Base-by-base conservation (phyloP, 2,888 invertebrate species). In the Pyrocoelia pectoralis region DNA sequence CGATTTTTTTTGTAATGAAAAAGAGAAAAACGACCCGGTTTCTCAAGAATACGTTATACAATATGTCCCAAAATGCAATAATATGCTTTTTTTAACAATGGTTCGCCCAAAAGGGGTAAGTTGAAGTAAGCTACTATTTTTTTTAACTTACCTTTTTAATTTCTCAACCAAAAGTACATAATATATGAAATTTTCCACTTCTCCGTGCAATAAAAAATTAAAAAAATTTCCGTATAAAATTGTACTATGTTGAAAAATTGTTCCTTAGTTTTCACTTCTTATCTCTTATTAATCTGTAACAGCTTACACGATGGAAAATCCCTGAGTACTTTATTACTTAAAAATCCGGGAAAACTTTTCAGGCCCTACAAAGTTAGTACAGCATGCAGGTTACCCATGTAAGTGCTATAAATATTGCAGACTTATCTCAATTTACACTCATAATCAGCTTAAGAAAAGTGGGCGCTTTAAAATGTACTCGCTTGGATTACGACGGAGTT, bases 381-480 rank as follows among this genome's bases (percentile, higher is more conserved):
- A 54, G 61, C 61, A 66, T 66, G 68, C 73, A 72, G 72, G 72
- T 73, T 72, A 58, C 61, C 75, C 82, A 82, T 82, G 81, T 78
- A 81, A 79, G 80, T 74, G 79, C 79, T 79, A 81, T 82, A 82
- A 82, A 82, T 82, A 81, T 80, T 73, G 76, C 75, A 74, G 81
- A 79, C 80, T 81, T 81, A 80, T 79, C 81, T 79, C 80, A 80
- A 81, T 81, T 81, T 81, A 81, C 81, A 80, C 80, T 80, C 78
- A 79, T 82, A 82, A 82, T 82, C 81, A 81, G 82, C 82, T 82
- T 82, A 81, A 81, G 81, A 80, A 81, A 81, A 81, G 80, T 80
- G 79, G 78, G 67, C 77, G 79, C 79, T 81, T 81, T 81, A 80
- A 80, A 81, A 79, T 80, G 79, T 78, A 77, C 78, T 79, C 72